Conservation (phyloP, 2,113 vertebrate genomes). For the Tretioscincus oriximinensis region DNA sequence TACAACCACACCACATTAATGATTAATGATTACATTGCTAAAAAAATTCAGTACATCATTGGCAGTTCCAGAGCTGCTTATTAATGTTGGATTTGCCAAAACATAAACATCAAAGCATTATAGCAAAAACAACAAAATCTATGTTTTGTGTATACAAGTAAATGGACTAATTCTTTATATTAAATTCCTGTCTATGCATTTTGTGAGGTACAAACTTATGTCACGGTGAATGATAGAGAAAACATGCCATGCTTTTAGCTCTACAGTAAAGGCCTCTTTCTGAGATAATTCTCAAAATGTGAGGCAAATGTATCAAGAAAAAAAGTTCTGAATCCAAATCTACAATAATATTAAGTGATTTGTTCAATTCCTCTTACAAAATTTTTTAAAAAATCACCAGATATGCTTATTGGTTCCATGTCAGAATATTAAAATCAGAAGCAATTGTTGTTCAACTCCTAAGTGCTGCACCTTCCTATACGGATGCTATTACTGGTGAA, state of each 20-base stretch:
- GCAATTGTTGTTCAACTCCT: conserved; percentile 56
- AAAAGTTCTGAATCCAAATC: conserved; percentile 71
- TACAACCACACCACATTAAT: conserved; percentile 82
- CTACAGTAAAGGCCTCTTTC: conserved; percentile 78
- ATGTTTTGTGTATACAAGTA: conserved; percentile 81
- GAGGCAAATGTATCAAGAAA: conserved; percentile 69
- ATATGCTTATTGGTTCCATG: conserved; percentile 65
- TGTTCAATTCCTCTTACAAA: conserved; percentile 73
- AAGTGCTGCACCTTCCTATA: conserved; percentile 71
- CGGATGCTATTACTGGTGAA: conserved; percentile 65
- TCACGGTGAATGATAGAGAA: conserved; percentile 81
- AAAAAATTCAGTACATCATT: conserved; percentile 70
- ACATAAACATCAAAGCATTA: conserved; percentile 57
- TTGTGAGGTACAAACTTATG: conserved; percentile 83
- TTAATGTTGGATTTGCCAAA: conserved; percentile 80
- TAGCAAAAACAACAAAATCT: conserved; percentile 53
- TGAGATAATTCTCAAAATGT: conserved; percentile 72
- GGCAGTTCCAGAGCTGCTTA: conserved; percentile 77
- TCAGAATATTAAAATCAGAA: conserved; percentile 64
- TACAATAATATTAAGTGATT: conserved; percentile 69
- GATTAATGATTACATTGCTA: conserved; percentile 78
- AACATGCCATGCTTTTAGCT: conserved; percentile 80
- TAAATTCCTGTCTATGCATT: conserved; percentile 88
- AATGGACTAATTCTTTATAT: conserved; percentile 85
- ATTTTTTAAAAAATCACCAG: conserved; percentile 60